phyloP scores from a whole-genome alignment of 2,797 vertebrate species.

The Sebastes itinus region DNA sequence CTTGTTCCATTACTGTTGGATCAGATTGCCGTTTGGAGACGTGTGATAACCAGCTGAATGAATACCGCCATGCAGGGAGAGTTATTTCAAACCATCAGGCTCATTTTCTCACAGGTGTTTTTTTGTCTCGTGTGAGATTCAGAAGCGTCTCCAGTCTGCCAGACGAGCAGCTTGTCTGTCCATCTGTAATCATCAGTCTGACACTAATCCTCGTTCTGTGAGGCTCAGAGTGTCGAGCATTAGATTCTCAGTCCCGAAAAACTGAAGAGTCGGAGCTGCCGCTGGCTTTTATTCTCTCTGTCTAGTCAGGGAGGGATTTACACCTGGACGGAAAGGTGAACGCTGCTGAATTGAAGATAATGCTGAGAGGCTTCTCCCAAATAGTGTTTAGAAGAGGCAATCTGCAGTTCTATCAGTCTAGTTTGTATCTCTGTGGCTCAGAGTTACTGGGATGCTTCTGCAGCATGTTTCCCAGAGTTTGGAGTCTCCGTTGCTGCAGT shows the following conservation, averaged over 20 bases:
- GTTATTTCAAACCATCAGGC: not conserved
- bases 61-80: not conserved
- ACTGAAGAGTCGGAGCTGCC: not conserved
- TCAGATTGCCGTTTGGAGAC: not conserved
- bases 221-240: not conserved
- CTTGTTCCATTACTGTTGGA: too few species aligned
- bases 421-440: not conserved
- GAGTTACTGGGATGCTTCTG: not conserved
- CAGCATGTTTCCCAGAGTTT: not conserved
- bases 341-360: not conserved
- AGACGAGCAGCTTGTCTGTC: constrained; percentile 23
- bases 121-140: not conserved
- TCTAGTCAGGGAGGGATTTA: not conserved
- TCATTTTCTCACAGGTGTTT: not conserved
- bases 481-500: not conserved
- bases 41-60: not conserved
- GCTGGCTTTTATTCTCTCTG: not conserved
- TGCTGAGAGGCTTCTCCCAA: not conserved
- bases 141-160: not conserved
- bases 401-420: not conserved
- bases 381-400: not conserved
- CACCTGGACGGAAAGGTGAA: not conserved
- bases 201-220: constrained; percentile 10
- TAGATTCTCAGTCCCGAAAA: not conserved
- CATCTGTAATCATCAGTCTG: constrained; percentile 25